Percentiles rank a stretch among this genome's conserved stretches.
phyloP scores from a whole-genome alignment of 2,888 invertebrate genomes.

The Steinernema carpocapsae region DNA sequence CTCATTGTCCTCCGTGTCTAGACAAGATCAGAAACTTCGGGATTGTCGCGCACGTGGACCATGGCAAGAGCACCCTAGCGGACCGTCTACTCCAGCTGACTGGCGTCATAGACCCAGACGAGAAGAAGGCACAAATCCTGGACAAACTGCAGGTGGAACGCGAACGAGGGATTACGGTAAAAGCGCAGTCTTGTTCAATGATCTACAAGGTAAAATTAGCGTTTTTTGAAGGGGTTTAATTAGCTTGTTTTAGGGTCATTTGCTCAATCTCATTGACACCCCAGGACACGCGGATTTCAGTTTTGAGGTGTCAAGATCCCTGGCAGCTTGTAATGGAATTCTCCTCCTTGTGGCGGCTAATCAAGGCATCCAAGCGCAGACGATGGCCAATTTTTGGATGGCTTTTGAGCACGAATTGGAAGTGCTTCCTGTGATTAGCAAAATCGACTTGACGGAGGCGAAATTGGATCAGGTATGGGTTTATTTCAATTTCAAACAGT shows the following conservation, averaged over 20 bases:
- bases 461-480: constrained; percentile 76
- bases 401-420: constrained; percentile 82
- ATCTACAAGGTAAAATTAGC: constrained; percentile 71
- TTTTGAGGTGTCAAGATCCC: constrained; percentile 89
- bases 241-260: constrained; percentile 49
- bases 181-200: constrained; percentile 92
- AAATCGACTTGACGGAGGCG: constrained; percentile 91
- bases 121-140: constrained; percentile 44
- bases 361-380: constrained; percentile 89
- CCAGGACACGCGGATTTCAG: constrained; percentile 96
- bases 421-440: constrained; percentile 91
- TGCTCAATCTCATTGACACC: constrained; percentile 91
- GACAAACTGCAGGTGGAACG: constrained; percentile 78
- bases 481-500: no score
- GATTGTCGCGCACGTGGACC: constrained; percentile 98
- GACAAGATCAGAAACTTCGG: constrained; percentile 84
- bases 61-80: constrained; percentile 95
- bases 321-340: constrained; percentile 91
- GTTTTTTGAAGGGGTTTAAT: no score
- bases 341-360: constrained; percentile 93
- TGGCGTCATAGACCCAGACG: constrained; percentile 72
- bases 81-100: constrained; percentile 91
- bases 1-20: no score
- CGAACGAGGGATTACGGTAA: constrained; percentile 96
- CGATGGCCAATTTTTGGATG: constrained; percentile 91